Conservation (phyloP, 2,113 vertebrate species). For the Atractosteus spatula region DNA sequence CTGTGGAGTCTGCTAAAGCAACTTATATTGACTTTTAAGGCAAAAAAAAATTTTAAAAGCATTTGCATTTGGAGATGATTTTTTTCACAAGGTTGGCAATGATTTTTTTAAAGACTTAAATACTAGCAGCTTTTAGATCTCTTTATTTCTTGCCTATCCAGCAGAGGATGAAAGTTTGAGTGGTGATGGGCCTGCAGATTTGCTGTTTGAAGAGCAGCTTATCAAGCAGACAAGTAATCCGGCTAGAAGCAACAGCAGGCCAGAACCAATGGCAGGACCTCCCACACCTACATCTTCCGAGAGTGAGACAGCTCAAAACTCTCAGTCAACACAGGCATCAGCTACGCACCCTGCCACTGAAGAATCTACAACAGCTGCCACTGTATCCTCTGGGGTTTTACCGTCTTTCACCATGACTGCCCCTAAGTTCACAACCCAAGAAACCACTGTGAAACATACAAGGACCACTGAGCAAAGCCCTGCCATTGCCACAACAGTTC, state of each 20-base stretch:
- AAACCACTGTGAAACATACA: background rate
- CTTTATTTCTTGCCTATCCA: slow-evolving; percentile 30
- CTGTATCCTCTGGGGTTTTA: rapidly evolving
- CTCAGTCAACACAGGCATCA: slow-evolving; percentile 23
- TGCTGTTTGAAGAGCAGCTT: slow-evolving; percentile 87
- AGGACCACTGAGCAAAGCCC: rapidly evolving
- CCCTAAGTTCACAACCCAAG: background rate
- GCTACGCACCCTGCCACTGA: slow-evolving; percentile 15
- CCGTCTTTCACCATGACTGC: background rate
- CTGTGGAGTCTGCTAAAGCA: too few species aligned
- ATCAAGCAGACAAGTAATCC: slow-evolving; percentile 64
- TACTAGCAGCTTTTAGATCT: background rate
- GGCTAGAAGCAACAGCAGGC: slow-evolving; percentile 35
- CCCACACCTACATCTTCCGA: slow-evolving; percentile 22
- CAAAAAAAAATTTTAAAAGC: too few species aligned
- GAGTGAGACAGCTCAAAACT: background rate
- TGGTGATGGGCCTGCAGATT: slow-evolving; percentile 74
- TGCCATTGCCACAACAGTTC: background rate
- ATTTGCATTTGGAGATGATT: too few species aligned
- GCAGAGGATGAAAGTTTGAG: slow-evolving; percentile 83
- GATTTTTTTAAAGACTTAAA: background rate
- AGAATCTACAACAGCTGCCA: background rate
- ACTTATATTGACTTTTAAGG: too few species aligned
- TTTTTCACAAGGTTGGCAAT: background rate
- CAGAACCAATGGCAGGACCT: slow-evolving; percentile 28